Base-by-base conservation (phyloP, 2,888 invertebrate species). In the Pollenia labialis region DNA sequence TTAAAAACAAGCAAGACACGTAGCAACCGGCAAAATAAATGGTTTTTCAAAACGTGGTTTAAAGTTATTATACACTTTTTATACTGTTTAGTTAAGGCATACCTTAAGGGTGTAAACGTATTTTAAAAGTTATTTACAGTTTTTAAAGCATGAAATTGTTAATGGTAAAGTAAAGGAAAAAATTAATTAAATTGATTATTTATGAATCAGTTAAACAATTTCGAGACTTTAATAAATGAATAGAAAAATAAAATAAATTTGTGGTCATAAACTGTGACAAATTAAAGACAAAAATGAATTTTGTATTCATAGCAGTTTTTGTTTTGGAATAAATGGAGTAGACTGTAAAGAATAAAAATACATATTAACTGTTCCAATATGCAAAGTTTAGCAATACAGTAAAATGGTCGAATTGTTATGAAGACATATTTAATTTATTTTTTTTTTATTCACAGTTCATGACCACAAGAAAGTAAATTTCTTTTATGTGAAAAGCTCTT, bases 1-100 rank as follows among this genome's bases (percentile, higher is more conserved):
- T 48, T 72, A 66, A 42, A 66, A 68, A 50, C 48, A 66, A 58
- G n/a, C 64, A 10, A 66, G 9, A 42, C 81, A 66, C 72, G 64
- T 50, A 74, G 72, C 56, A 48, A 7, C 11, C 40, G n/a, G 40
- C n/a, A 81, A 74, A 74, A 81, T 81, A 66, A 74, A 81, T 66
- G 48, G n/a, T 32, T 16, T 52, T 62, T 71, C 7, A 44, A 32
- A 60, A 60, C 60, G 60, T 74, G 66, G 18, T 66, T 66, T 44
- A 66, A 52, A 76, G 2, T 9, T 23, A 56, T 40, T 40, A 23
- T 23, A 54, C 40, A 71, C 32, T 32, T 32, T 3, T 46, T 23
- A 40, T n/a, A 69, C 9, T 52, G 16, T 50, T 42, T 48, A 60
- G n/a, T 6, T 58, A 11, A 16, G 46, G 48, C 48, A 58, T 32